These are phyloP conservation scores for Aethina tumida DNA, from an alignment of 1,140 invertebrate species.

Conservation along the genomic window DNA sequence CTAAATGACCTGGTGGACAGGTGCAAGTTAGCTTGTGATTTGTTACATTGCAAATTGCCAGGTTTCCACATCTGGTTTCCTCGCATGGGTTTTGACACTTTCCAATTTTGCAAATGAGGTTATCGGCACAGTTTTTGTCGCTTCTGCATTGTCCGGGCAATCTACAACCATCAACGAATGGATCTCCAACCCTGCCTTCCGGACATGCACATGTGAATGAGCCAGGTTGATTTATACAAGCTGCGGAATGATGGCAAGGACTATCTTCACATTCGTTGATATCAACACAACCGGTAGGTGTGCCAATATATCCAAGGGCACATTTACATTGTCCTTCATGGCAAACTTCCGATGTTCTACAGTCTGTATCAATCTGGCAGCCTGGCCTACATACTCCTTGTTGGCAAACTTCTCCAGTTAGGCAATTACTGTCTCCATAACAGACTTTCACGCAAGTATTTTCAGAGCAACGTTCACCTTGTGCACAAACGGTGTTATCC, in stretches of 20 bases:
- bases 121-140: conserved; percentile 59
- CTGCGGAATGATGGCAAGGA: conserved; percentile 69
- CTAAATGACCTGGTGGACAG: conserved; percentile 69
- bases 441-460: conserved; percentile 76
- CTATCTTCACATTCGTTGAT: conserved; percentile 68
- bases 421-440: conserved; percentile 78
- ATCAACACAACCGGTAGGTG: conserved; percentile 61
- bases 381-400: conserved; percentile 68
- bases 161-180: conserved; percentile 60
- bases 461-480: conserved; percentile 72
- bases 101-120: conserved; percentile 57
- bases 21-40: conserved; percentile 59
- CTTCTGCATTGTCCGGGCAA: conserved; percentile 59
- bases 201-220: conserved; percentile 73
- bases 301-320: conserved; percentile 55
- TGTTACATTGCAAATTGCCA: conserved; percentile 60
- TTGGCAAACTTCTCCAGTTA: conserved; percentile 80
- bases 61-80: conserved; percentile 54
- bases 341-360: conserved; percentile 69
- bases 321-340: conserved; percentile 70
- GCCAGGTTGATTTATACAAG: conserved; percentile 69
- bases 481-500: conserved; percentile 59
- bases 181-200: conserved; percentile 67
- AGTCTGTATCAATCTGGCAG: conserved; percentile 72
- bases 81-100: conserved; percentile 70